Evolutionary conservation across 2,797 vertebrate species (phyloP).

Genomic region (Lates japonicus): DNA sequence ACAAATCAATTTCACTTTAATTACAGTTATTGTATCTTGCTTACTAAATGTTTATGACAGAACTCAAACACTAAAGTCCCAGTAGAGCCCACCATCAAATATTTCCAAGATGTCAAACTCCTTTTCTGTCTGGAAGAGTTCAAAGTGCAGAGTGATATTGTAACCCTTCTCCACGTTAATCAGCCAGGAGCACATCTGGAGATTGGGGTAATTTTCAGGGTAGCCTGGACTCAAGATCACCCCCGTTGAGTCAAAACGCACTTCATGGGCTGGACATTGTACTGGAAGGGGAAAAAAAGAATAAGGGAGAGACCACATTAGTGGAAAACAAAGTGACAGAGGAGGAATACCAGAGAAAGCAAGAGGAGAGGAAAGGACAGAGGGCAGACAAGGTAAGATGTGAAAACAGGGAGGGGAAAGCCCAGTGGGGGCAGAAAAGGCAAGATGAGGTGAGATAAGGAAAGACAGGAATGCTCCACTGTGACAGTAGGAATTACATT

Average conservation of each 20-base stretch:
- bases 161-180: slow-evolving; percentile 98
- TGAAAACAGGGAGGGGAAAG: not conserved
- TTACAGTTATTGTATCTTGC: not conserved
- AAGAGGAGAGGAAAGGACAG: not conserved
- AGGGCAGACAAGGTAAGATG: not conserved
- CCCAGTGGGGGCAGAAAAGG: not conserved
- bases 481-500: slow-evolving; percentile 62
- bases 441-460: not conserved
- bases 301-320: not conserved
- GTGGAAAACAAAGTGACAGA: slow-evolving; percentile 2
- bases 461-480: slow-evolving; percentile 19
- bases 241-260: slow-evolving; percentile 97
- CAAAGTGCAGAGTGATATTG: slow-evolving; percentile 96
- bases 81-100: slow-evolving; percentile 92
- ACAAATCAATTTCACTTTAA: not conserved
- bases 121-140: slow-evolving; percentile 98
- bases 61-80: not conserved
- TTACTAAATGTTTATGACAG: not conserved
- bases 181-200: slow-evolving; percentile 98
- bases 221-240: slow-evolving; percentile 96
- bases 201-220: slow-evolving; percentile 96
- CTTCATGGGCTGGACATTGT: slow-evolving; percentile 95
- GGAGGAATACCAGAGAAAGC: not conserved
- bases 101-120: slow-evolving; percentile 99
- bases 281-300: slow-evolving; percentile 81